Conservation (phyloP, 1,140 invertebrate species). For the Monomorium pharaonis region DNA sequence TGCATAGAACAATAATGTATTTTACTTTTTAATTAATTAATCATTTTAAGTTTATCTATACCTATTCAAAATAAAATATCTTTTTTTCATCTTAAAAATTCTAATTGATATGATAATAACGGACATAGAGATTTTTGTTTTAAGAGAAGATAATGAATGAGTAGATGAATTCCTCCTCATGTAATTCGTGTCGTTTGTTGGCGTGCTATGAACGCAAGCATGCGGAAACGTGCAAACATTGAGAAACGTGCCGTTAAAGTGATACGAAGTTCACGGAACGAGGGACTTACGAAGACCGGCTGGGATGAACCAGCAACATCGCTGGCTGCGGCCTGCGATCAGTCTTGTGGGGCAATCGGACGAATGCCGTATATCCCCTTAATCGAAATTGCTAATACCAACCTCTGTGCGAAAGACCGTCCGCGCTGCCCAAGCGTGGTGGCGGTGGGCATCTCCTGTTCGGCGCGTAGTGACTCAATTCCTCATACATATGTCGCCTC, state of each 20-base stretch:
- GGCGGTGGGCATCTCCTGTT: constrained; percentile 86
- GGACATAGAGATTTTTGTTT: not conserved
- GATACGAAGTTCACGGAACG: constrained; percentile 18
- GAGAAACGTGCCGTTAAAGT: constrained; percentile 44
- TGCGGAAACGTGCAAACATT: constrained; percentile 77
- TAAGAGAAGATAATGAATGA: not conserved
- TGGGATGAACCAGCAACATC: constrained; percentile 65
- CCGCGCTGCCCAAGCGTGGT: constrained; percentile 82
- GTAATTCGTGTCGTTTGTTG: constrained; percentile 65
- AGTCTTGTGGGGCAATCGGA: constrained; percentile 54
- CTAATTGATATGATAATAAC: constrained; percentile 9
- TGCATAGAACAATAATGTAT: not conserved
- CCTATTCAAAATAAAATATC: not conserved
- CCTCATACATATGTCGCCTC: constrained; percentile 94
- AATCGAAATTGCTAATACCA: constrained; percentile 76
- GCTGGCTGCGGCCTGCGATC: constrained; percentile 60
- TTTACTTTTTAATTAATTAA: not conserved
- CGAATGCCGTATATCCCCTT: constrained; percentile 61
- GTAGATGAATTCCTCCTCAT: constrained; percentile 1
- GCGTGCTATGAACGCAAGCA: constrained; percentile 68
- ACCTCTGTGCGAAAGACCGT: constrained; percentile 83
- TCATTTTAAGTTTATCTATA: not conserved
- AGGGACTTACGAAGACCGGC: constrained; percentile 67
- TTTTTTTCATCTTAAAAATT: not conserved
- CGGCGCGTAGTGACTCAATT: constrained; percentile 88